Conservation (phyloP, 2,888 invertebrate species). For the Chrysodeixis includens region DNA sequence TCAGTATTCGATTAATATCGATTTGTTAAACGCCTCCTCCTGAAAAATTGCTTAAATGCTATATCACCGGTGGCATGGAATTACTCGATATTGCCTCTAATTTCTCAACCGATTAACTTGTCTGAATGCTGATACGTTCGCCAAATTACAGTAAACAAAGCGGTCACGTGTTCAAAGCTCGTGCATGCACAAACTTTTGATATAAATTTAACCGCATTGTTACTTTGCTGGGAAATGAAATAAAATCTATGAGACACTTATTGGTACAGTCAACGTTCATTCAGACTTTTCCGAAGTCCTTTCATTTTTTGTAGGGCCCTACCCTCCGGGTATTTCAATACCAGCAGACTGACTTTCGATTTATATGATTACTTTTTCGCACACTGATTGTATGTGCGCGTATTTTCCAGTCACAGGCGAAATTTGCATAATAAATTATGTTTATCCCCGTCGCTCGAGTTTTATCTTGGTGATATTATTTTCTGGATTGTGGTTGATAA, state of each 20-base stretch:
- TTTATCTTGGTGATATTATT: constrained; percentile 59
- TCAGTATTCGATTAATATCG: constrained; percentile 39
- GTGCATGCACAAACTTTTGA: constrained; percentile 14
- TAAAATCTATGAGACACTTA: background rate
- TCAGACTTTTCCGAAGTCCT: background rate
- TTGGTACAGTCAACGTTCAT: constrained; percentile 9
- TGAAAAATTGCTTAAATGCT: constrained; percentile 59
- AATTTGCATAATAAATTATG: constrained; percentile 67
- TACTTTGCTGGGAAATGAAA: background rate
- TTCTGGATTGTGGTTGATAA: constrained; percentile 43
- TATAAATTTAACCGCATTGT: constrained; percentile 27
- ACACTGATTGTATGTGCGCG: constrained; percentile 27
- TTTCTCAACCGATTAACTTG: constrained; percentile 60
- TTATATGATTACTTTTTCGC: constrained; percentile 12
- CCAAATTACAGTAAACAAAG: constrained; percentile 36
- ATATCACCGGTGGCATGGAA: constrained; percentile 44
- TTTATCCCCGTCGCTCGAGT: constrained; percentile 49
- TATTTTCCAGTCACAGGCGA: constrained; percentile 57
- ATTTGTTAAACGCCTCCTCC: constrained; percentile 38
- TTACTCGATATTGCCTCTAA: constrained; percentile 50
- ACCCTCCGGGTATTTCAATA: constrained; percentile 10
- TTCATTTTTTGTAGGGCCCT: background rate
- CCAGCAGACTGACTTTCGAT: constrained; percentile 12
- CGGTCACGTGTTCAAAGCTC: constrained; percentile 20
- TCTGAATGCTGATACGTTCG: constrained; percentile 45